phyloP scores from a whole-genome alignment of 2,888 invertebrate species.

The Campoplex nolae region DNA sequence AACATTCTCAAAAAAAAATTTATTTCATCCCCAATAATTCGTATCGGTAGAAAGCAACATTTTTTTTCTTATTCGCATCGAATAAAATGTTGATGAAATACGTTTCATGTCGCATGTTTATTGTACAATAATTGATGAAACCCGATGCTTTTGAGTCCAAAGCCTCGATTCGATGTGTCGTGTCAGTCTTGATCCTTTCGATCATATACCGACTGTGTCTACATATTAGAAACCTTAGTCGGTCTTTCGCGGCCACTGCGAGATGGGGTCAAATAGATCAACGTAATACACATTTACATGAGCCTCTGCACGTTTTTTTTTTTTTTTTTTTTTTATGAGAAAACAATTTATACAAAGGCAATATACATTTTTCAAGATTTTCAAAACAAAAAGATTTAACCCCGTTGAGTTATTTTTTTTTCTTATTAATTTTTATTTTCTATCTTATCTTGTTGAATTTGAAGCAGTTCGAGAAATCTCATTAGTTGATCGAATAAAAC shows the following conservation, averaged over 20 bases:
- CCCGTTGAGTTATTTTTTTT: background rate
- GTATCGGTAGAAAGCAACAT: too few species aligned
- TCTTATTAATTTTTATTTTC: background rate
- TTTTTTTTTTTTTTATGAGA: background rate
- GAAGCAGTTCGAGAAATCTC: too few species aligned
- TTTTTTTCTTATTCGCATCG: background rate
- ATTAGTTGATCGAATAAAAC: too few species aligned
- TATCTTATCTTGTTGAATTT: too few species aligned
- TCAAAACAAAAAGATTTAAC: background rate
- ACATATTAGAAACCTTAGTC: conserved; percentile 71
- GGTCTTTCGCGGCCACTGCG: conserved; percentile 44
- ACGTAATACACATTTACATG: conserved; percentile 59
- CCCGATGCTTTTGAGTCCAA: conserved; percentile 28
- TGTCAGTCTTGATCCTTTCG: conserved; percentile 58
- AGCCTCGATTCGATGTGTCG: conserved; percentile 59
- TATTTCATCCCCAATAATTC: too few species aligned
- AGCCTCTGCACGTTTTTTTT: background rate
- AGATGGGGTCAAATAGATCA: conserved; percentile 69
- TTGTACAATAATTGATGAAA: conserved; percentile 17
- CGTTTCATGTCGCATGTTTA: conserved; percentile 9
- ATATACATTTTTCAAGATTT: background rate
- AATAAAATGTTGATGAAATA: conserved; percentile 5
- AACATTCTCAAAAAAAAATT: too few species aligned
- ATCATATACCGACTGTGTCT: conserved; percentile 48
- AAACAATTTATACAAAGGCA: background rate